Evolutionary conservation across 2,113 vertebrate genomes (phyloP), one percentile per base, ranked within the genome.

Genomic region (Antechinus stuartii): DNA sequence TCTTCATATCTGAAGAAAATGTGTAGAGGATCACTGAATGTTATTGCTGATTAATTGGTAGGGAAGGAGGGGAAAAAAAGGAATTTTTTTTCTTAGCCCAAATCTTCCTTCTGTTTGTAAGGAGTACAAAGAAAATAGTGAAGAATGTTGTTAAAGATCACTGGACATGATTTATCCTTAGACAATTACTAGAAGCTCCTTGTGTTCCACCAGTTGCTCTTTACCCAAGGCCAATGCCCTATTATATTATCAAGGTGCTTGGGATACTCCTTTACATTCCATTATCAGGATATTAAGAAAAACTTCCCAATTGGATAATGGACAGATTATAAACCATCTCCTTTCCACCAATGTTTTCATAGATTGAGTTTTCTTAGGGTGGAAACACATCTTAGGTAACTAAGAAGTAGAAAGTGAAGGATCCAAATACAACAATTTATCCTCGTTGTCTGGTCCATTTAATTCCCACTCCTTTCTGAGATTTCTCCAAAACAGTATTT

Each of bases 371-470:
- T 84, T 76, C 61, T 68, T 76, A 76, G 22, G n/a, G 35, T 76
- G 16, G 35, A 76, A 16, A 6, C 19, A 76, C 16, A 76, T 76
- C 35, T 84, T 42, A 23, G n/a, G 7, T 84, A 84, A 84, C n/a
- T 42, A 19, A 84, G n/a, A 84, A 84, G 42, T 97, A 68, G 55
- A 91, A 95, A 90, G 2, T 25, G 19, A 91, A 95, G 61, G 3
- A 54, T 0, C 61, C 56, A 54, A 89, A 56, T 92, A 6, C 4
- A 92, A 47, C 54, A 53, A 23, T 30, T 46, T 27, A 76, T 57
- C 50, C 7, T 42, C n/a, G 50, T 2, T 92, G 24, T 89, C 49
- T 96, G 5, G 16, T 94, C 11, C 96, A 52, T 46, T n/a, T 16
- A 90, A 7, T 68, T 92, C 25, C 55, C 90, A 47, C 11, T 94